These are phyloP conservation scores for Microplitis mediator DNA, from an alignment of 1,140 invertebrate species.

Conservation along the genomic window DNA sequence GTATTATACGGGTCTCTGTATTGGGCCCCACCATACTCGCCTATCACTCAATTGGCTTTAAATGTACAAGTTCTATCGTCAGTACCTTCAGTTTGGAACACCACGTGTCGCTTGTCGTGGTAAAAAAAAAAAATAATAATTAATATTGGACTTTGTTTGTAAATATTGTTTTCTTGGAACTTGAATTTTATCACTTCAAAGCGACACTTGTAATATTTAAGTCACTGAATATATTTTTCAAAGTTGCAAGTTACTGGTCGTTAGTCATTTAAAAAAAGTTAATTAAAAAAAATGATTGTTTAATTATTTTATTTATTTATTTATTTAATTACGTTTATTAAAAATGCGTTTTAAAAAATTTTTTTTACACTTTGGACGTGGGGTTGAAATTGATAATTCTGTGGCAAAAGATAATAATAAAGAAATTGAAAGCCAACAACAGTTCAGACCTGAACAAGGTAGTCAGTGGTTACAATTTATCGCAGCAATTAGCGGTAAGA, in stretches of 20 bases:
- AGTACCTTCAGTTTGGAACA: conserved; percentile 33
- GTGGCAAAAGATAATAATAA: conserved; percentile 12
- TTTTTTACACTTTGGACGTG: conserved; percentile 16
- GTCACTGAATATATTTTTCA: too few relatives aligned
- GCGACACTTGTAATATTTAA: too few relatives aligned
- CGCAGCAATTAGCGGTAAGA: conserved; percentile 36
- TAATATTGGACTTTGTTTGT: too few relatives aligned
- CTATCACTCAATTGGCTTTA: conserved; percentile 38
- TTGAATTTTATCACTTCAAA: too few relatives aligned
- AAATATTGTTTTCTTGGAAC: too few relatives aligned
- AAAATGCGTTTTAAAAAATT: conserved; percentile 29
- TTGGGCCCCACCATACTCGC: conserved; percentile 30
- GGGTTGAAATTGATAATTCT: background rate
- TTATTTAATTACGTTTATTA: background rate
- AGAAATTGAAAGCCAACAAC: conserved; percentile 30
- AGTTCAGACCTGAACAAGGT: conserved; percentile 13
- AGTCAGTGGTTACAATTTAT: conserved; percentile 36
- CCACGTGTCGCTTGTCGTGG: conserved; percentile 31
- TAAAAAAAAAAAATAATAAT: background rate
- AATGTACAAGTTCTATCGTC: conserved; percentile 27
- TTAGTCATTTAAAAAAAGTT: too few relatives aligned
- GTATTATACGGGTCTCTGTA: conserved; percentile 1
- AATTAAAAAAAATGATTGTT: too few relatives aligned
- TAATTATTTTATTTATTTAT: background rate
- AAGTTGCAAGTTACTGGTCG: too few relatives aligned